Percentiles rank a stretch among this genome's conserved stretches.
These are phyloP conservation scores for Microhierax caerulescens DNA, from an alignment of 2,797 vertebrate species.

Conservation along the genomic window DNA sequence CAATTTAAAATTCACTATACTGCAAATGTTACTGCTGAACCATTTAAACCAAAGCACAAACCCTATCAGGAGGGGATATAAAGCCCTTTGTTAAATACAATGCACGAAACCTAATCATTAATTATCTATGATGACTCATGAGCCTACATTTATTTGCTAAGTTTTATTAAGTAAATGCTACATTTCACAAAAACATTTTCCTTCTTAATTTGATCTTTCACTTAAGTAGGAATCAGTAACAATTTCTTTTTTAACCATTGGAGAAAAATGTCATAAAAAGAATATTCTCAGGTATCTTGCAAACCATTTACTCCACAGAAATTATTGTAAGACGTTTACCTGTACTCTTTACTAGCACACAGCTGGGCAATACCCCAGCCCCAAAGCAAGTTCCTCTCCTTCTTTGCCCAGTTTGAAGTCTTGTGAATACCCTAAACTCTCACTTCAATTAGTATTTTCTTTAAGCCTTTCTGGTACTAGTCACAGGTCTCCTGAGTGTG, in stretches of 20 bases:
- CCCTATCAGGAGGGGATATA: neutral
- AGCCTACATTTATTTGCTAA: neutral
- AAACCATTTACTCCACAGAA: neutral
- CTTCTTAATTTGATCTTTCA: neutral
- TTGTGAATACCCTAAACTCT: neutral
- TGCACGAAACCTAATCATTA: neutral
- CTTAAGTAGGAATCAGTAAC: neutral
- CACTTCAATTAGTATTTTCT: neutral
- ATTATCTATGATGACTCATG: neutral
- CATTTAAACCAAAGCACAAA: neutral
- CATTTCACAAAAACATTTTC: neutral
- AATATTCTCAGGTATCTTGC: neutral
- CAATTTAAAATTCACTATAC: neutral
- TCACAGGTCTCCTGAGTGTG: neutral
- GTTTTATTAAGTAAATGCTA: slow-evolving; percentile 28
- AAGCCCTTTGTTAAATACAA: neutral
- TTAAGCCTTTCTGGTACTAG: neutral
- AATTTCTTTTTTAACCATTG: neutral
- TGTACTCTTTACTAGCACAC: neutral
- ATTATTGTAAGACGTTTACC: neutral
- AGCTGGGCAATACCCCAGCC: neutral
- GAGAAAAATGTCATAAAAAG: neutral
- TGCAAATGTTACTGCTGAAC: neutral
- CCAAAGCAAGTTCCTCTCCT: neutral
- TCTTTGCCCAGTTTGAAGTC: neutral